Evolutionary conservation across 2,113 vertebrate genomes (phyloP).

Genomic region (Peucedramus taeniatus): DNA sequence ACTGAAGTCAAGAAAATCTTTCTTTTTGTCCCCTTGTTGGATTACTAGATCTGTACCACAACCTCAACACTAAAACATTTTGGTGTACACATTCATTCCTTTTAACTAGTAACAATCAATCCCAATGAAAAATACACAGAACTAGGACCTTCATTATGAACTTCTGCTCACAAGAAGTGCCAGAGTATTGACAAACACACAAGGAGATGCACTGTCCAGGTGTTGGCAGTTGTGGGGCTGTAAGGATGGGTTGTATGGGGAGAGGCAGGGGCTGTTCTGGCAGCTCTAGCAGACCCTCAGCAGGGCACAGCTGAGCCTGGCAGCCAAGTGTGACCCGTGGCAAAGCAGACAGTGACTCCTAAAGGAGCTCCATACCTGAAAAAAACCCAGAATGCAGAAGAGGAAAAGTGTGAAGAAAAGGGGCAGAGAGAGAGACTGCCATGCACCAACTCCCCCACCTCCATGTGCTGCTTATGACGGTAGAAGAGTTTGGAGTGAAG

Average conservation of each 20-base stretch:
- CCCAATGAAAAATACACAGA: not conserved
- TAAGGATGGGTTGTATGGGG: not conserved
- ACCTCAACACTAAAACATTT: not conserved
- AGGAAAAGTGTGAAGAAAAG: not conserved
- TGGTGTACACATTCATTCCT: not conserved
- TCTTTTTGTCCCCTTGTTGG: not conserved
- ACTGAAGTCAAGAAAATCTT: too few relatives aligned
- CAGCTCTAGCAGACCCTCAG: not conserved
- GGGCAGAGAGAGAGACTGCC: not conserved
- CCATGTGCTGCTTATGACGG: fast-evolving
- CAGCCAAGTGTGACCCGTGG: not conserved
- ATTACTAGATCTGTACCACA: not conserved
- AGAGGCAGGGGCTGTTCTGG: fast-evolving
- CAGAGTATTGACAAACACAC: not conserved
- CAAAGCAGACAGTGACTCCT: not conserved
- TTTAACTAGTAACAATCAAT: not conserved
- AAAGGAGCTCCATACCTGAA: not conserved
- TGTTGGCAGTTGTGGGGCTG: not conserved
- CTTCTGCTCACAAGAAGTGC: not conserved
- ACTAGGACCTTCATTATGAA: not conserved
- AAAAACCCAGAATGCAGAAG: not conserved
- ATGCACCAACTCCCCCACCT: not conserved
- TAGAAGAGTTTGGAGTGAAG: not conserved
- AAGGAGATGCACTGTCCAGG: too few relatives aligned
- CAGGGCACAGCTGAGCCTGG: not conserved